These are phyloP conservation scores for Charanyca ferruginea DNA, from an alignment of 2,888 invertebrate species.

Conservation along the genomic window DNA sequence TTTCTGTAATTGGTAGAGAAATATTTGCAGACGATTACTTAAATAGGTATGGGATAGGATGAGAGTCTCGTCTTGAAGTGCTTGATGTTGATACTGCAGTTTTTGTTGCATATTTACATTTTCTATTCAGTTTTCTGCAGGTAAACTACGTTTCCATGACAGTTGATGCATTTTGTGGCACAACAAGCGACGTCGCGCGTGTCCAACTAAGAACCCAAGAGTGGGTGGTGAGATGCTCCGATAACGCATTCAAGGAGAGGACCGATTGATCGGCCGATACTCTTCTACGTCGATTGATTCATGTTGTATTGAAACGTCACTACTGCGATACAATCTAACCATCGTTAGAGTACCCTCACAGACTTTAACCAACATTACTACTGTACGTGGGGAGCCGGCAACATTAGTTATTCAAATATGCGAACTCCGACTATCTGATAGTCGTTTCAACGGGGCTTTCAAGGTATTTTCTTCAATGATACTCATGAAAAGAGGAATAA, in stretches of 20 bases:
- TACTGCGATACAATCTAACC: constrained; percentile 83
- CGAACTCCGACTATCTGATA: constrained; percentile 84
- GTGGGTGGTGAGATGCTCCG: constrained; percentile 73
- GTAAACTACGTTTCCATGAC: constrained; percentile 37
- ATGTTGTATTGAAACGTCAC: constrained; percentile 90
- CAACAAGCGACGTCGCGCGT: constrained; percentile 64
- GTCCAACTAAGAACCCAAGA: constrained; percentile 65
- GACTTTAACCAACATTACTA: constrained; percentile 74
- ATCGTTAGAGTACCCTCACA: constrained; percentile 82
- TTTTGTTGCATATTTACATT: constrained; percentile 19
- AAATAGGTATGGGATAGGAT: constrained; percentile 1
- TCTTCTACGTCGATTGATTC: constrained; percentile 80
- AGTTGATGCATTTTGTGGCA: constrained; percentile 27
- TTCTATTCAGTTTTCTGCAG: constrained; percentile 19
- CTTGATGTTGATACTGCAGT: constrained; percentile 4
- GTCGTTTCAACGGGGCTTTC: constrained; percentile 74
- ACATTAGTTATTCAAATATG: constrained; percentile 89
- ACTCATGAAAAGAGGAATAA: constrained; percentile 77
- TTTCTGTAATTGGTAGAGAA: constrained; percentile 33
- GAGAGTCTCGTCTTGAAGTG: not conserved
- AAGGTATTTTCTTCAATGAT: constrained; percentile 78
- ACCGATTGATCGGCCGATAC: constrained; percentile 78
- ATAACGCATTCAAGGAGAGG: constrained; percentile 69
- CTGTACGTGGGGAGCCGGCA: constrained; percentile 74
- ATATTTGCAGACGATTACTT: constrained; percentile 5